Conservation (phyloP, 2,797 vertebrate species). For the Euthynnus affinis region DNA sequence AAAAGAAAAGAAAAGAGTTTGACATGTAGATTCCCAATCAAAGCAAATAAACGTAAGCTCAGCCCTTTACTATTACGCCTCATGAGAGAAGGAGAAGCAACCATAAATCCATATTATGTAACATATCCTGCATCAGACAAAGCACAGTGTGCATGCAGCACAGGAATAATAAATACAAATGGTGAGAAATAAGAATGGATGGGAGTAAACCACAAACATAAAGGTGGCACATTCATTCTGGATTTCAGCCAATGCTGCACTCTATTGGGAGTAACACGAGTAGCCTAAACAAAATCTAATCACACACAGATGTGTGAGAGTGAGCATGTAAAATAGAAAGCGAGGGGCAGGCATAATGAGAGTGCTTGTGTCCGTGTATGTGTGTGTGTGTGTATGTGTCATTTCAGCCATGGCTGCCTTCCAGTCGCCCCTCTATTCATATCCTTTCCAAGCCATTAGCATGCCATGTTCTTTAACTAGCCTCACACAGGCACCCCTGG, state of each 20-base stretch:
- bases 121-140: not conserved
- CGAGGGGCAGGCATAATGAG: constrained; percentile 45
- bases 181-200: constrained; percentile 6
- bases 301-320: constrained; percentile 61
- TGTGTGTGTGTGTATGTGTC: constrained; percentile 56
- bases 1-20: not conserved
- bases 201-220: constrained; percentile 29
- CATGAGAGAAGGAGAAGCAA: constrained; percentile 1
- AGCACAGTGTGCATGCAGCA: not conserved
- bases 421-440: constrained; percentile 73
- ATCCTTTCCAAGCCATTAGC: constrained; percentile 71
- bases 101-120: not conserved
- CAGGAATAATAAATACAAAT: constrained; percentile 13
- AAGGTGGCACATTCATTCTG: constrained; percentile 47
- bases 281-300: constrained; percentile 60
- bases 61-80: not conserved
- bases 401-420: constrained; percentile 73
- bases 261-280: constrained; percentile 46
- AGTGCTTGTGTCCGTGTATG: constrained; percentile 40
- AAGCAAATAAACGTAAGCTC: not conserved
- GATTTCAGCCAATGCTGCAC: constrained; percentile 28
- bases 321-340: constrained; percentile 49
- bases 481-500: constrained; percentile 52
- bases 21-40: not conserved
- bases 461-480: constrained; percentile 78